Evolutionary conservation across 2,113 vertebrate genomes (phyloP), one percentile per base, ranked within the genome.

Genomic region (Aramus guarauna): DNA sequence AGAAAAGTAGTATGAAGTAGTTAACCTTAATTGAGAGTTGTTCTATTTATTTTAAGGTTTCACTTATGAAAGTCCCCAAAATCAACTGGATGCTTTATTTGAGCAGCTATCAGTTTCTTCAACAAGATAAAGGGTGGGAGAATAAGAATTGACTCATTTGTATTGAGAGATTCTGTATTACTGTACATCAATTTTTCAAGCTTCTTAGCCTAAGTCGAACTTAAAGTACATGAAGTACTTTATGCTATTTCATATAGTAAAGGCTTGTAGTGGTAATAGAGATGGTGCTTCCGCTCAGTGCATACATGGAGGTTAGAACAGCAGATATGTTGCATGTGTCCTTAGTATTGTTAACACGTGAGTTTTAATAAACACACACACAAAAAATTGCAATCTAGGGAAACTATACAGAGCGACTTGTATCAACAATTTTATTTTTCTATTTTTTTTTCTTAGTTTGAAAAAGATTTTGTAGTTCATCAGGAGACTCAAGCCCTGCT

Each of bases 391-490:
- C 11, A 85, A 64, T 76, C 39, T 60, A 37, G 56, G 60, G 24
- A 50, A 86, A 45, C 13, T 50, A 5, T 17, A 37, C 15, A 27
- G 68, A 77, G 62, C 6, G 22, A 63, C 37, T 75, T 24, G 24
- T 68, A 37, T n/a, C 30, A 63, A 37, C 11, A 39, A 20, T 23
- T 60, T 71, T 30, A 14, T 43, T 47, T 50, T 34, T 21, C 32
- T 60, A 14, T 29, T 32, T 45, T 34, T 27, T 78, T 80, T 84
- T 91, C 98, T 39, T 92, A 99, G 99, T 98, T 99, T 97, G 99
- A 99, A 94, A 99, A 99, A 95, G 99, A 99, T 97, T 99, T 99
- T 97, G 92, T 99, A 37, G 98, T 97, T 96, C 98, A 99, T 94
- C 99, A 99, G 95, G 99, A 99, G 97, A 98, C 99, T 39, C 98